phyloP scores from a whole-genome alignment of 2,113 vertebrate species.

The Zeus faber region DNA sequence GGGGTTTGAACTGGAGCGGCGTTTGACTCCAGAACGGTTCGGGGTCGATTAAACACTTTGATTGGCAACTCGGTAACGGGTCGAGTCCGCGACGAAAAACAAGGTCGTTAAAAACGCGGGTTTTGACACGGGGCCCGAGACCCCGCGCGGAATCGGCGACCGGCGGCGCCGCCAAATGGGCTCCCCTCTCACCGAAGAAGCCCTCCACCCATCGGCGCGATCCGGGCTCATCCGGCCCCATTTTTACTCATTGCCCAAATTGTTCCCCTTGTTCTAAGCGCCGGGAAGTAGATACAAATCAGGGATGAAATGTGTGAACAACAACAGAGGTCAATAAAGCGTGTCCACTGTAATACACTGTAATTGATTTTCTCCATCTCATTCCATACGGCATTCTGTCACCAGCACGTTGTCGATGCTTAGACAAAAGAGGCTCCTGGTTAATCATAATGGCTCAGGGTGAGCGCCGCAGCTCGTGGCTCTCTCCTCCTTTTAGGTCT shows the following conservation, averaged over 20 bases:
- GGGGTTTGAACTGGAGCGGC: too few species aligned
- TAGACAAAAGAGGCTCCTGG: constrained; percentile 73
- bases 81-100: too few species aligned
- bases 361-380: constrained; percentile 69
- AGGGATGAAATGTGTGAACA: constrained; percentile 73
- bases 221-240: constrained; percentile 62
- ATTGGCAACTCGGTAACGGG: too few species aligned
- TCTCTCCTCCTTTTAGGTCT: constrained; percentile 51
- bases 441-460: constrained; percentile 72
- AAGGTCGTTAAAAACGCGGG: too few species aligned
- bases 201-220: constrained; percentile 63
- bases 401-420: constrained; percentile 63
- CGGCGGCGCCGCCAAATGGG: constrained; percentile 60
- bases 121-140: too few species aligned
- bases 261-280: constrained; percentile 73
- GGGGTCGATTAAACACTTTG: too few species aligned
- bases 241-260: constrained; percentile 70
- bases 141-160: too few species aligned
- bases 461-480: constrained; percentile 66
- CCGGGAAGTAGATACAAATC: constrained; percentile 72
- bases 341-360: constrained; percentile 74
- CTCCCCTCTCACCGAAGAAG: constrained; percentile 59
- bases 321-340: constrained; percentile 74
- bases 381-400: constrained; percentile 55
- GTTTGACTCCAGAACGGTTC: too few species aligned